These are phyloP conservation scores for Calyptommatus sinebrachiatus DNA, from an alignment of 2,113 vertebrate species.

Conservation along the genomic window DNA sequence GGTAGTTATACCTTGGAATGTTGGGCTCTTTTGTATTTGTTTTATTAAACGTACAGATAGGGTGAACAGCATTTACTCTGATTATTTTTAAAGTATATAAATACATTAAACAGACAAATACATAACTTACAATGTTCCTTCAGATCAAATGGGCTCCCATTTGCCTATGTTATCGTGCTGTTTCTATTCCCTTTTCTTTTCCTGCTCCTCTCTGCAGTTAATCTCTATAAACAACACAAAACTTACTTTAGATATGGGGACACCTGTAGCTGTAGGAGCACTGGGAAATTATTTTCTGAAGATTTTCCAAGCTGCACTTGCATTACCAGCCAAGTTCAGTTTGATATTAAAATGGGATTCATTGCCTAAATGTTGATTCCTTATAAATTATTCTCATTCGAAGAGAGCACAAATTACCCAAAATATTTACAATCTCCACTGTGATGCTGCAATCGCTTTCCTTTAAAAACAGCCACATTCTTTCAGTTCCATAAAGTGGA, in stretches of 20 bases:
- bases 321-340: not conserved
- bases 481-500: too few relatives aligned
- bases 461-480: too few relatives aligned
- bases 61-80: too few relatives aligned
- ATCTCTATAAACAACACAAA: not conserved
- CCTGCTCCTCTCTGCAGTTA: not conserved
- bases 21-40: too few relatives aligned
- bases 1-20: too few relatives aligned
- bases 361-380: not conserved
- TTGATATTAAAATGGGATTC: not conserved
- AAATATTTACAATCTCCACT: not conserved
- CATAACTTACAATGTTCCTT: not conserved
- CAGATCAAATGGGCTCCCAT: not conserved
- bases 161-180: too few relatives aligned
- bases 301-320: too few relatives aligned
- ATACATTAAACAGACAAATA: too few relatives aligned
- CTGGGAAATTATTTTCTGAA: not conserved
- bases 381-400: not conserved
- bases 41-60: too few relatives aligned
- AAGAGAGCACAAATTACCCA: not conserved
- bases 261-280: not conserved
- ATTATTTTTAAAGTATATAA: too few relatives aligned
- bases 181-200: too few relatives aligned
- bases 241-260: not conserved
- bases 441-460: not conserved